These are phyloP conservation scores for Myioborus miniatus DNA, from an alignment of 2,797 vertebrate genomes.

Conservation along the genomic window DNA sequence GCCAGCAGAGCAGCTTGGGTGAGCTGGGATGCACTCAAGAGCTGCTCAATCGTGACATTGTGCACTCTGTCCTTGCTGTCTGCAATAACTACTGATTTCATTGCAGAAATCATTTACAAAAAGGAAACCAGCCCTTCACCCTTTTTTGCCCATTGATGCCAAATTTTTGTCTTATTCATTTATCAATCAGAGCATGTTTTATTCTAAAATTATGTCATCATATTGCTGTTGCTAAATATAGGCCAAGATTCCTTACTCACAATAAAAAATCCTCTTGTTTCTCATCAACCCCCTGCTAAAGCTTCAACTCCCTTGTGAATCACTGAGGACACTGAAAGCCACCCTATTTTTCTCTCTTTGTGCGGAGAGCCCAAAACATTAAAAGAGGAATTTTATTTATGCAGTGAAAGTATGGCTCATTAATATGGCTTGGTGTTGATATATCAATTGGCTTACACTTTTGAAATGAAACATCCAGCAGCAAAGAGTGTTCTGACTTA, in stretches of 20 bases:
- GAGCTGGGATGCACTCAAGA: background rate
- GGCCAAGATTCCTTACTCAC: background rate
- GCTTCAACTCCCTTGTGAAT: background rate
- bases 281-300: background rate
- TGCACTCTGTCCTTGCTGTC: background rate
- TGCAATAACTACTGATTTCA: background rate
- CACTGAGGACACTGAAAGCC: background rate
- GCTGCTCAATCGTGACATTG: background rate
- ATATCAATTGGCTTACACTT: constrained; percentile 6
- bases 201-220: background rate
- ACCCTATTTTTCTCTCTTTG: background rate
- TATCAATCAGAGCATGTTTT: background rate
- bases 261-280: background rate
- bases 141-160: background rate
- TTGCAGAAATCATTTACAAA: background rate
- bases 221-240: background rate
- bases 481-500: background rate
- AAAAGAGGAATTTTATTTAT: constrained; percentile 26
- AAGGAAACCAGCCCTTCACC: background rate
- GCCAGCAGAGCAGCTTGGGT: background rate
- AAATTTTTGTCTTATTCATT: background rate
- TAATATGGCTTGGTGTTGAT: constrained; percentile 26
- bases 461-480: background rate
- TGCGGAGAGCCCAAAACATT: background rate
- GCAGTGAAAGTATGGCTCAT: constrained; percentile 22